phyloP scores from a whole-genome alignment of 2,797 vertebrate genomes.

The Lagocephalus sceleratus region DNA sequence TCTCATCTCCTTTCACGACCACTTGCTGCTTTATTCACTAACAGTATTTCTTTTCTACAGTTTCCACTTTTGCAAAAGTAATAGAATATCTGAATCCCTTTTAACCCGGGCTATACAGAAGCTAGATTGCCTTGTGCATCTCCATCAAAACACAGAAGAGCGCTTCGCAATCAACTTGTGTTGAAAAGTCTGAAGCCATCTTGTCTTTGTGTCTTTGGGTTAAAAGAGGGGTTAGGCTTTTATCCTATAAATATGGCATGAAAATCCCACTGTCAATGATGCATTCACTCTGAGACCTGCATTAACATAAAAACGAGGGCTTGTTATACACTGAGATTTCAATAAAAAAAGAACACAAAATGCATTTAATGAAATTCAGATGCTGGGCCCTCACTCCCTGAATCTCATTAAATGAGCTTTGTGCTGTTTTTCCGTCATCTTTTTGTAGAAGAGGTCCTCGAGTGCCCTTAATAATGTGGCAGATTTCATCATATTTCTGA shows the following conservation, averaged over 20 bases:
- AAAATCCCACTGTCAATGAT: constrained; percentile 75
- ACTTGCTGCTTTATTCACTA: constrained; percentile 68
- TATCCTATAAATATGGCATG: constrained; percentile 78
- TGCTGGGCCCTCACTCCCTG: constrained; percentile 72
- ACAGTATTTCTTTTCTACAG: constrained; percentile 64
- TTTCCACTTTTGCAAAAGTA: constrained; percentile 67
- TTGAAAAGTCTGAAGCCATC: constrained; percentile 65
- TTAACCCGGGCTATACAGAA: constrained; percentile 54
- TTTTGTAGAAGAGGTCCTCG: constrained; percentile 73
- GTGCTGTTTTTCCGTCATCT: constrained; percentile 74
- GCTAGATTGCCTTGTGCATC: constrained; percentile 70
- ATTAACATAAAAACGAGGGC: constrained; percentile 81
- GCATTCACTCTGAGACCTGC: constrained; percentile 67
- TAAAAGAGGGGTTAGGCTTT: constrained; percentile 78
- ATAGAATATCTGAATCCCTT: constrained; percentile 73
- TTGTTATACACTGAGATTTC: constrained; percentile 83
- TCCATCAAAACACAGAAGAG: constrained; percentile 64
- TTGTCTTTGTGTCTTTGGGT: constrained; percentile 59
- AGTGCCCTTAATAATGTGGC: constrained; percentile 77
- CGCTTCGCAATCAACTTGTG: constrained; percentile 66
- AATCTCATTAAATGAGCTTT: constrained; percentile 85
- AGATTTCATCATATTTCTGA: constrained; percentile 79
- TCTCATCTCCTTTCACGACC: constrained; percentile 62
- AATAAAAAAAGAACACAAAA: constrained; percentile 82
- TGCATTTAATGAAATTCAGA: constrained; percentile 85